Evolutionary conservation across 2,113 vertebrate species (phyloP).

Genomic region (Toxotes chatareus): DNA sequence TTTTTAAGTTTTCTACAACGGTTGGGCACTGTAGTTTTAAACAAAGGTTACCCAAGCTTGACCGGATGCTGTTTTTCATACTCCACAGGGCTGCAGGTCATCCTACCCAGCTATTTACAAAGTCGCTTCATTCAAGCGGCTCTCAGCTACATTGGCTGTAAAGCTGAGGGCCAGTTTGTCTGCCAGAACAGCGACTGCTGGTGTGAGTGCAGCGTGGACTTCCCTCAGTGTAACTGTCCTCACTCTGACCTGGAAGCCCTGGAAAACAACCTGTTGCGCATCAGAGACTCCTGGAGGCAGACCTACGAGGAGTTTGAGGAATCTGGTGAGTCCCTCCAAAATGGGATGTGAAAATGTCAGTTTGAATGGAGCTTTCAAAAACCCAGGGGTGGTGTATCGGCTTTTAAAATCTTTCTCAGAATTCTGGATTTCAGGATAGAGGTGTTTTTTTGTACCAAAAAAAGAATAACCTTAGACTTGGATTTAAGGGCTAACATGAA

Average conservation of each 20-base stretch:
- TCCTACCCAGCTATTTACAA: constrained; percentile 91
- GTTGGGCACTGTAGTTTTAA: not conserved
- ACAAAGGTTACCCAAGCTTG: not conserved
- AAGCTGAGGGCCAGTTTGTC: constrained; percentile 91
- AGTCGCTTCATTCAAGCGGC: constrained; percentile 92
- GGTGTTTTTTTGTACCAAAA: not conserved
- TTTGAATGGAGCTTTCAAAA: constrained; percentile 11
- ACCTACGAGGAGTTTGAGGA: constrained; percentile 92
- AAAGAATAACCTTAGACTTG: not conserved
- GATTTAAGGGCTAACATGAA: constrained; percentile 4
- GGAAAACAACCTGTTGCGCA: constrained; percentile 89
- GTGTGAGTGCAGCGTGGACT: constrained; percentile 89
- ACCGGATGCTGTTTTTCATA: not conserved
- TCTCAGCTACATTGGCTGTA: constrained; percentile 95
- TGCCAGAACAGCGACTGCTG: constrained; percentile 92
- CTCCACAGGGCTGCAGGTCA: constrained; percentile 90
- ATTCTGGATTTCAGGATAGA: not conserved
- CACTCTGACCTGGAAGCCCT: constrained; percentile 89
- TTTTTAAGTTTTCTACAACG: not conserved
- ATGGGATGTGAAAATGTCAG: constrained; percentile 62
- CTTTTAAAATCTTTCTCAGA: constrained; percentile 16
- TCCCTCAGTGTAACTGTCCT: constrained; percentile 95
- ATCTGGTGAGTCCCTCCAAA: constrained; percentile 85
- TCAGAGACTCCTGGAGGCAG: constrained; percentile 86
- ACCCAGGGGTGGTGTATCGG: not conserved